These are phyloP conservation scores for Silurus lanzhouensis DNA, from an alignment of 2,797 vertebrate genomes.

Conservation along the genomic window DNA sequence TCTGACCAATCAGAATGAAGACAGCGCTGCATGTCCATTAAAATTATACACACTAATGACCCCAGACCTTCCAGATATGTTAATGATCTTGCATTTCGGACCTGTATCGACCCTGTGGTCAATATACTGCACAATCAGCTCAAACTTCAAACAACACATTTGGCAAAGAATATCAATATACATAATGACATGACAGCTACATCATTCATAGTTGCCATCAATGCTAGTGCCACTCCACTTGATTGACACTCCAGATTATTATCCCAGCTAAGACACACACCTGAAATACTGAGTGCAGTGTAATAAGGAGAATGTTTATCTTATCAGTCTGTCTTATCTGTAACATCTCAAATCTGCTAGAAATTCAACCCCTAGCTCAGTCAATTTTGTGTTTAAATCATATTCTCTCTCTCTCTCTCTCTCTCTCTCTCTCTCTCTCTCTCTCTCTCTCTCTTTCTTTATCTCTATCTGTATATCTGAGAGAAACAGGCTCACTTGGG, in stretches of 20 bases:
- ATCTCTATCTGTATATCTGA: background rate
- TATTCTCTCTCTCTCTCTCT: background rate
- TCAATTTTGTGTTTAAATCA: slow-evolving; percentile 54
- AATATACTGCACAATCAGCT: background rate
- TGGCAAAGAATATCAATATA: background rate
- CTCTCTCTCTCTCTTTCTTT: background rate
- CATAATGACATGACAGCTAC: slow-evolving; percentile 25
- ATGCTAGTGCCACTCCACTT: slow-evolving; percentile 27
- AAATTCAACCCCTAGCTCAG: slow-evolving; percentile 62
- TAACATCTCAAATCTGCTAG: slow-evolving; percentile 64
- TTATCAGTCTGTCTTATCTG: slow-evolving; percentile 38
- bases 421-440: slow-evolving; percentile 5
- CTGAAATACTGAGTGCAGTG: slow-evolving; percentile 28
- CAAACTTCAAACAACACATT: background rate
- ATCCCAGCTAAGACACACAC: slow-evolving; percentile 23
- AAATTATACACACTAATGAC: background rate
- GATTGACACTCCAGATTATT: slow-evolving; percentile 6
- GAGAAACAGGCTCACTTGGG: slow-evolving; percentile 32
- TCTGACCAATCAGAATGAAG: background rate
- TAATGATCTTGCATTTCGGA: too few relatives aligned
- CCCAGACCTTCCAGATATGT: background rate
- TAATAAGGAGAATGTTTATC: slow-evolving; percentile 34
- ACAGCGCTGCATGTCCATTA: background rate
- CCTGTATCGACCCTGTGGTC: too few relatives aligned
- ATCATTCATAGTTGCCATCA: slow-evolving; percentile 37